Evolutionary conservation across 2,888 invertebrate genomes (phyloP), one percentile per base, ranked within the genome.

Genomic region (Ochropleura plecta): DNA sequence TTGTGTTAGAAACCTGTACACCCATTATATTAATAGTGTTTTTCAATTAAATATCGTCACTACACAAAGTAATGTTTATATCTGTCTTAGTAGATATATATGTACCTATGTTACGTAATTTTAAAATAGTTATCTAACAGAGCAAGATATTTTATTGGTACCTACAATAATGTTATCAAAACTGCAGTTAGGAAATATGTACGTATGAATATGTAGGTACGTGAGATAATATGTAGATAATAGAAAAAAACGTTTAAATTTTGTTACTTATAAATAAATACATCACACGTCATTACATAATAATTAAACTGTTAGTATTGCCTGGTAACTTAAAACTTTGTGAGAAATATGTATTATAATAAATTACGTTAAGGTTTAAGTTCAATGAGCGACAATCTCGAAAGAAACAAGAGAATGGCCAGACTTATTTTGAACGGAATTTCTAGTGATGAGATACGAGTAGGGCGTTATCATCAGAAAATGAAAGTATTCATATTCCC

Each of bases 91-190:
- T 51, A 51, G 20, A 59, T 67, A 76, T 16, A 44, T 18, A 30
- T 20, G 12, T 20, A 64, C 46, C 12, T 18, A 60, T n/a, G 20
- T 20, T 46, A 65, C 42, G 16, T 46, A 55, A 60, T 16, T 53
- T 18, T 20, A 40, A 30, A 42, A 53, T 20, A 20, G 48, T 53
- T 77, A 77, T 77, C 80, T 77, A n/a, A 49, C 12, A 73, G 18
- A 73, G 8, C 40, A 63, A 20, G 9, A 76, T 73, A 79, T 63
- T 76, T 79, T 63, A 73, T 63, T 57, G 49, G 44, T 55, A 1
- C 30, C 30, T 30, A 55, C 49, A 55, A 60, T 55, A 44, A 63
- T 63, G 48, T 55, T 79, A 73, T 62, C 49, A 40, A 44, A 70
- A 16, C 44, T 10, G n/a, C 55, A 3, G 10, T 16, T 20, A 18